phyloP scores from a whole-genome alignment of 2,888 invertebrate genomes.

The Stenchaetothrips biformis region DNA sequence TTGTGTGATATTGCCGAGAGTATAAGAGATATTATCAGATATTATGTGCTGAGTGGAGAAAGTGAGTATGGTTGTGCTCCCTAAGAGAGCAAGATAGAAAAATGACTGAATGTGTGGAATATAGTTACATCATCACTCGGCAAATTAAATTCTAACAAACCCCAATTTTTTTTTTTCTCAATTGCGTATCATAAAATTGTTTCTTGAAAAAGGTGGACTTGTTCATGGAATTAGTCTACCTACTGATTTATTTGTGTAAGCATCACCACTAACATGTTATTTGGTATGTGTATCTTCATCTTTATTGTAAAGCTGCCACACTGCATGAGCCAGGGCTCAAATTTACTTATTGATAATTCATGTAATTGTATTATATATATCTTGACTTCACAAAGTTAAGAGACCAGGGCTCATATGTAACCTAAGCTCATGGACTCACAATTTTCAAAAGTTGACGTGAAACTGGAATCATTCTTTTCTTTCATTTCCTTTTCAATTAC shows the following conservation, averaged over 20 bases:
- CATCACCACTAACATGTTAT: neutral
- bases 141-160: neutral
- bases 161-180: too few relatives aligned
- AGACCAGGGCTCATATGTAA: neutral
- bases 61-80: neutral
- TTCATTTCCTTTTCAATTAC: too few relatives aligned
- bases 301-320: slow-evolving; percentile 3
- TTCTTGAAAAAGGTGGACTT: neutral
- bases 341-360: slow-evolving; percentile 5
- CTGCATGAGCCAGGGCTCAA: neutral
- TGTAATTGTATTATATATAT: slow-evolving; percentile 6
- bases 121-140: neutral
- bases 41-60: neutral
- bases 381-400: neutral
- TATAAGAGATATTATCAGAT: neutral
- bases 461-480: too few relatives aligned
- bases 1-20: neutral
- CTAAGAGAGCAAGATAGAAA: neutral
- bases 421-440: slow-evolving; percentile 2
- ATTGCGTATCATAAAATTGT: too few relatives aligned
- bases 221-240: neutral
- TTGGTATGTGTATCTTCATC: slow-evolving; percentile 6
- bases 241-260: neutral
- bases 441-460: neutral
- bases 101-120: neutral